Conservation (phyloP, 1,140 invertebrate genomes). For the Mya arenaria region DNA sequence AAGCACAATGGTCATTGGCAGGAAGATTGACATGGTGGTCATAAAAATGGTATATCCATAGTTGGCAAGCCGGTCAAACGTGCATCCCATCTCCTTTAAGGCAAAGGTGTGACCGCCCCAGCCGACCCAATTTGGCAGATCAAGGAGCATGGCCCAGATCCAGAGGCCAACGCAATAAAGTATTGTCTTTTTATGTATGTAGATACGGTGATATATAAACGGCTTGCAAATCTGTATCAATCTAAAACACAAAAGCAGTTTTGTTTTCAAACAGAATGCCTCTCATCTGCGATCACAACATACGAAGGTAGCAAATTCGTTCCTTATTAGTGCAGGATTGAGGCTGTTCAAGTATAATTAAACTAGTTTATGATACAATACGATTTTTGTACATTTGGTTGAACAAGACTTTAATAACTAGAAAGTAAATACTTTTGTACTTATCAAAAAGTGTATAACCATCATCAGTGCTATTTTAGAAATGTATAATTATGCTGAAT, state of each 20-base stretch:
- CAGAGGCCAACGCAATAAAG: slow-evolving; percentile 36
- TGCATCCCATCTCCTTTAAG: slow-evolving; percentile 52
- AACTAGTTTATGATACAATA: no score
- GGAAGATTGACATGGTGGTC: slow-evolving; percentile 9
- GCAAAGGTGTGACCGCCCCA: slow-evolving; percentile 52
- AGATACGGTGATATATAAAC: slow-evolving; percentile 37
- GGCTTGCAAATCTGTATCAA: slow-evolving; percentile 40
- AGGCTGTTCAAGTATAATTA: no score
- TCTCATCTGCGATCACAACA: no score
- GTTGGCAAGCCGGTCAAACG: slow-evolving; percentile 44
- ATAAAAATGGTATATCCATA: slow-evolving; percentile 45
- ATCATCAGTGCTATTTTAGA: no score
- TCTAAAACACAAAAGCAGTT: slow-evolving; percentile 30
- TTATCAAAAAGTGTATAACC: no score
- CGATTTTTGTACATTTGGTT: no score
- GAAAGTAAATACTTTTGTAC: no score
- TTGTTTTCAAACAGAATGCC: no score
- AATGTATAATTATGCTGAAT: no score
- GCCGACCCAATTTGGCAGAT: slow-evolving; percentile 48
- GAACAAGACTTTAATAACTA: no score
- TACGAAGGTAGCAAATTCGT: no score
- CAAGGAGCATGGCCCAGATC: slow-evolving; percentile 5
- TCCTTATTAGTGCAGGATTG: no score
- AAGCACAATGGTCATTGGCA: slow-evolving; percentile 43
- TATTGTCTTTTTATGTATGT: slow-evolving; percentile 31